phyloP scores from a whole-genome alignment of 2,797 vertebrate species.

The Choloepus didactylus region DNA sequence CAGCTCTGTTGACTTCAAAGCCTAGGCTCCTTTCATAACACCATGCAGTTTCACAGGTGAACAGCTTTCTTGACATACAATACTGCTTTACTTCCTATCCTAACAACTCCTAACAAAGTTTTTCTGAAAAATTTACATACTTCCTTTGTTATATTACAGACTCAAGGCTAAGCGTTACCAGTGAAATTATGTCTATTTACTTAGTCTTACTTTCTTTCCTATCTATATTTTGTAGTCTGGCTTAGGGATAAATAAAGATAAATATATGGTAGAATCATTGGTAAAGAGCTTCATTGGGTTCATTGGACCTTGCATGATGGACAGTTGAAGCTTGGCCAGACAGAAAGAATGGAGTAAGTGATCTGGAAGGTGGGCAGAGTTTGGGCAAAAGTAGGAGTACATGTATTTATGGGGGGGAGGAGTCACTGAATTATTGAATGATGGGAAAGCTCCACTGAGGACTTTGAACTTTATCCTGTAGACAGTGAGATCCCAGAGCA shows the following conservation, averaged over 20 bases:
- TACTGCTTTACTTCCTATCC: not conserved
- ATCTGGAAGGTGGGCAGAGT: not conserved
- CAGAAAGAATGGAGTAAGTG: not conserved
- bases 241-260: not conserved
- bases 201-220: not conserved
- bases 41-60: not conserved
- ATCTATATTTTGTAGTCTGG: not conserved
- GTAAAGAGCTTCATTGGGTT: not conserved
- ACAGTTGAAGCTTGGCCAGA: not conserved
- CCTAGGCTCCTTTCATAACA: not conserved
- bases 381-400: not conserved
- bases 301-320: not conserved
- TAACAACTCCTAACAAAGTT: not conserved
- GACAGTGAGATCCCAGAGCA: not conserved
- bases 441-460: not conserved
- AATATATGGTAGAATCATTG: not conserved
- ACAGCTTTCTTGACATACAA: not conserved
- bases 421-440: accelerated
- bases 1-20: not conserved
- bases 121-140: not conserved
- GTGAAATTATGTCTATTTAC: conserved; percentile 11
- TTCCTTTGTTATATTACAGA: not conserved
- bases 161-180: not conserved
- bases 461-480: not conserved
- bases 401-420: not conserved